Evolutionary conservation across 2,797 vertebrate species (phyloP), one percentile per base, ranked within the genome.

Genomic region (Eidolon dupreanum): DNA sequence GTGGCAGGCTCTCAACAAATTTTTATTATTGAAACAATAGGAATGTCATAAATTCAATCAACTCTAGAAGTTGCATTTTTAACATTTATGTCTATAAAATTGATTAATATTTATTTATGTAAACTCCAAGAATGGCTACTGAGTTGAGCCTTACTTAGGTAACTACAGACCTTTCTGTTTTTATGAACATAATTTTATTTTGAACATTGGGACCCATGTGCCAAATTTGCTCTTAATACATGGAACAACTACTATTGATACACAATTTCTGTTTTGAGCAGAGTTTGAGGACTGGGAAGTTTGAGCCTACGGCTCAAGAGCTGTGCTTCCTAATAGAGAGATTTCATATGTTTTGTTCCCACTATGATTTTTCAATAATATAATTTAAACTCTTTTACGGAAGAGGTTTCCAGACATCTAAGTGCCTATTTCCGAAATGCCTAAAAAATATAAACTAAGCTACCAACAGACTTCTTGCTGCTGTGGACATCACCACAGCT

Each of bases 201-300:
- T 63, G 79, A 77, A 75, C 57, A 31, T 88, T 63, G 77, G 43
- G 28, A 53, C 19, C 31, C n/a, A 24, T 31, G 75, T 68, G 33
- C 46, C 95, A 93, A 51, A 66, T 93, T 96, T 96, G 87, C 74
- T 93, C 78, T 86, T 96, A 57, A 95, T 43, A n/a, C 28, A 95
- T 31, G 43, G 84, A 95, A 46, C 65, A 73, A 0, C 33, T 55
- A 28, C 90, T 92, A 22, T 55, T 61, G 68, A 33, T 57, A 94
- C 63, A 75, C 24, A 10, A 70, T 93, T 97, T 97, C 82, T 19
- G 6, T n/a, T 74, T 53, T 71, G 17, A 94, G 71, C 31, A 11
- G 28, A 74, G 31, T 73, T 31, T 46, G 49, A 81, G 77, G 78
- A 53, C 38, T 57, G 73, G 36, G 31, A 83, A 49, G 20, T 90